Evolutionary conservation across 1,140 invertebrate genomes (phyloP), one percentile per base, ranked within the genome.

Genomic region (Wiebesia pumilae): DNA sequence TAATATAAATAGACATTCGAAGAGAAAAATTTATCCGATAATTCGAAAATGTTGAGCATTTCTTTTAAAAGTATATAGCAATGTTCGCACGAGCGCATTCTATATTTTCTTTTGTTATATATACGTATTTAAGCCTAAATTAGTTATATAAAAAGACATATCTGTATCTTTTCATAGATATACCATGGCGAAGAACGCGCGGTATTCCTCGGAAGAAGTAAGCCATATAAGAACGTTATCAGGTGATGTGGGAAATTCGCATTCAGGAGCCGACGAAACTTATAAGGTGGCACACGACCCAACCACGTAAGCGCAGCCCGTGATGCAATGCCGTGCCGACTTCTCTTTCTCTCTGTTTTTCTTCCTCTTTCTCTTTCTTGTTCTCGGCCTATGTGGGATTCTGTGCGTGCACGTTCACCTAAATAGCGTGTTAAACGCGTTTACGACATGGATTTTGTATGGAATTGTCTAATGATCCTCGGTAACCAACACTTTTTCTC

Each of bases 241-340:
- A 88, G 88, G 86, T 84, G 86, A 88, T 90, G 89, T 88, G 89
- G 90, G 88, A 89, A 89, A 88, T 89, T 33, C 77, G 86, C 88
- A 88, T 82, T 87, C 87, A 65, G 12, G 14, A 43, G 65, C 71
- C 4, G 88, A 86, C 86, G 87, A 90, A 89, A 88, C 87, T 87
- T 89, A 89, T 90, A 90, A 90, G 89, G 87, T 71, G 84, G 81
- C 47, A 51, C 58, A 80, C 78, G 75, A 75, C 73, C 81, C 78
- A 30, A 83, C 24, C 47, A 33, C 19, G 10, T 33, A 24, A 30
- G 2, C 21, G 0, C 24, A 1, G 24, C 3, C 43, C 24, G 69
- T 75, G 71, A 84, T 78, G 73, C 47, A 78, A 84, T 77, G 40
- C 51, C n/a, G 10, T n/a, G 33, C 14, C 67, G 33, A 47, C 47